Percentiles rank a stretch among this genome's conserved stretches.
Conservation (phyloP, 2,888 invertebrate genomes). For the Lepas anatifera region DNA sequence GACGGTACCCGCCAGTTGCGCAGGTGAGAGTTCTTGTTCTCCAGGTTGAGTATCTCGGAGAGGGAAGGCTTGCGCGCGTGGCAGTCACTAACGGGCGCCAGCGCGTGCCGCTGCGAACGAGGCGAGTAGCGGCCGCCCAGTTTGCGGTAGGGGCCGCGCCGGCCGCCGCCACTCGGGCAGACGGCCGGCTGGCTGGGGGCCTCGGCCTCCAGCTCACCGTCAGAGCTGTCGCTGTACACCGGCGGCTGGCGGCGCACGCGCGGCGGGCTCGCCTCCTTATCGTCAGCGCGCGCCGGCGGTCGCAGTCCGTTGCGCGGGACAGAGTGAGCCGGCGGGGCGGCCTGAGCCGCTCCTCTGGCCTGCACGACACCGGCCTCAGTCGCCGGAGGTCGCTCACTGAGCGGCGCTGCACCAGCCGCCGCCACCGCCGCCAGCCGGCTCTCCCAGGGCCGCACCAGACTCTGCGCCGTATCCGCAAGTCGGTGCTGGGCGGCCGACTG, state of each 20-base stretch:
- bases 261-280: neutral
- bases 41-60: neutral
- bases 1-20: neutral
- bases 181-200: neutral
- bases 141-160: neutral
- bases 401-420: neutral
- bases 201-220: neutral
- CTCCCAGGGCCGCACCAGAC: constrained; percentile 12
- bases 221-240: neutral
- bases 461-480: neutral
- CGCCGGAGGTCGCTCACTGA: neutral
- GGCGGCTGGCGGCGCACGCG: neutral
- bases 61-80: neutral
- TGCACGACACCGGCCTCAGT: neutral
- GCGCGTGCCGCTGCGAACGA: neutral
- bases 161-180: neutral
- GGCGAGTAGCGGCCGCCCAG: neutral
- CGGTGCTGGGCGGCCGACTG: neutral
- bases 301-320: neutral
- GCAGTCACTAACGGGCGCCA: neutral
- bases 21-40: constrained; percentile 5
- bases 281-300: neutral
- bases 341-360: too few relatives aligned
- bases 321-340: neutral
- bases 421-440: neutral